These are phyloP conservation scores for Baryphthengus martii DNA, from an alignment of 2,113 vertebrate genomes.

Conservation along the genomic window DNA sequence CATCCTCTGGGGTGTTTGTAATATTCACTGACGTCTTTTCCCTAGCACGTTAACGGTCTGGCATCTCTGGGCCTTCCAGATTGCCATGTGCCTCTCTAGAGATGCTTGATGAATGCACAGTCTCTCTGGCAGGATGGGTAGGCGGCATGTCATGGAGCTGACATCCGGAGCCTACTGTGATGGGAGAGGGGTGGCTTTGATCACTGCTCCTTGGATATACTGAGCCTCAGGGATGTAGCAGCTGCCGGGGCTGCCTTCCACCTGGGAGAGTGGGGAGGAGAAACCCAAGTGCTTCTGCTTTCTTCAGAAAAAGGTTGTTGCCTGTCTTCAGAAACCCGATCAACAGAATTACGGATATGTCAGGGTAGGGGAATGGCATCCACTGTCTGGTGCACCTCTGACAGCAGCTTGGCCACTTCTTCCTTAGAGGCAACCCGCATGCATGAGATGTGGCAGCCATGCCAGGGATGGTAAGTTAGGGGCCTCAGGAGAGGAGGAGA, in stretches of 20 bases:
- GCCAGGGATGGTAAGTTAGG: background rate
- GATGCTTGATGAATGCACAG: conserved; percentile 45
- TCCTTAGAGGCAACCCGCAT: background rate
- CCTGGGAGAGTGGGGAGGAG: background rate
- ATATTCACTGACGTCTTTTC: conserved; percentile 17
- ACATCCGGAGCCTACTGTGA: background rate
- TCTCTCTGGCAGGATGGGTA: conserved; percentile 31
- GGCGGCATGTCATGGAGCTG: conserved; percentile 47
- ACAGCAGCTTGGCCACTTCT: background rate
- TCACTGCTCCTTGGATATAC: background rate
- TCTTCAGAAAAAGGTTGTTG: background rate
- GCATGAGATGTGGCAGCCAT: background rate
- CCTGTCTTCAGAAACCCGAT: background rate
- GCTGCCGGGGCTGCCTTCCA: conserved; percentile 12
- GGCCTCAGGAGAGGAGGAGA: background rate
- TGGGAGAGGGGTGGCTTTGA: conserved; percentile 39
- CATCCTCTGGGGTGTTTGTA: background rate
- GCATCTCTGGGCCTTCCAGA: conserved; percentile 56
- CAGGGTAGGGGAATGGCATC: background rate
- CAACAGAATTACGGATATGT: background rate
- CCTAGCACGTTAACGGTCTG: conserved; percentile 21
- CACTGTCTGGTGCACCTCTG: background rate
- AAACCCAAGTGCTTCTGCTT: conserved; percentile 12
- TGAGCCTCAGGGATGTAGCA: conserved; percentile 13
- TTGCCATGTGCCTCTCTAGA: conserved; percentile 47